Evolutionary conservation across 2,888 invertebrate species (phyloP).

Genomic region (Apantesis nais): DNA sequence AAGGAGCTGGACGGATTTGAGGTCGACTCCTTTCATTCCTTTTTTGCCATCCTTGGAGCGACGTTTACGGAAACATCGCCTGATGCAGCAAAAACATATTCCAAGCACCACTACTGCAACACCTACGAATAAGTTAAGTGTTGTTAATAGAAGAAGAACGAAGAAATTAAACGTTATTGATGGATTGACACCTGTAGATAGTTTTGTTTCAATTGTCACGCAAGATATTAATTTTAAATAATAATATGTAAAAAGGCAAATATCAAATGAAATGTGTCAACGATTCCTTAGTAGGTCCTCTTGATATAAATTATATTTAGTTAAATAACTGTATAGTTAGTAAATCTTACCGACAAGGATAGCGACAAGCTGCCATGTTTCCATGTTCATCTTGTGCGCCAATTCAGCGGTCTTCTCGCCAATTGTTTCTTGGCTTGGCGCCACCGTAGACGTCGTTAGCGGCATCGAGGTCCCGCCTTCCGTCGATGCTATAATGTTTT

Average conservation of each 20-base stretch:
- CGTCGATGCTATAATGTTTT: conserved; percentile 28
- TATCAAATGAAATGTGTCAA: neutral
- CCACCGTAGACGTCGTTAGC: conserved; percentile 51
- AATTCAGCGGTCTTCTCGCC: conserved; percentile 86
- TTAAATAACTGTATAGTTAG: neutral
- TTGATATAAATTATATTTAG: neutral
- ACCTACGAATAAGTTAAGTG: conserved; percentile 75
- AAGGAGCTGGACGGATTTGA: conserved; percentile 97
- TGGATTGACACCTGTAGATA: too few relatives aligned
- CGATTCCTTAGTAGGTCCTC: neutral
- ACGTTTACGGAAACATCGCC: conserved; percentile 95
- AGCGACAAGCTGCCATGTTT: conserved; percentile 93
- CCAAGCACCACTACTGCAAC: conserved; percentile 92
- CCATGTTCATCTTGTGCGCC: conserved; percentile 91
- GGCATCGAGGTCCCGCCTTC: conserved; percentile 43
- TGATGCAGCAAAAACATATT: conserved; percentile 96
- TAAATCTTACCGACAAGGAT: conserved; percentile 90
- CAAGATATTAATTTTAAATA: too few relatives aligned
- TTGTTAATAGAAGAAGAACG: too few relatives aligned
- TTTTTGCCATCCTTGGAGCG: conserved; percentile 98
- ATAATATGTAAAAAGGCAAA: too few relatives aligned
- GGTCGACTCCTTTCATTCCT: conserved; percentile 96
- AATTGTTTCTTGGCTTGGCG: conserved; percentile 79
- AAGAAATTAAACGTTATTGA: conserved; percentile 9
- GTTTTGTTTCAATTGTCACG: neutral